Evolutionary conservation across 2,113 vertebrate species (phyloP).

Genomic region (Syngnathoides biaculeatus): DNA sequence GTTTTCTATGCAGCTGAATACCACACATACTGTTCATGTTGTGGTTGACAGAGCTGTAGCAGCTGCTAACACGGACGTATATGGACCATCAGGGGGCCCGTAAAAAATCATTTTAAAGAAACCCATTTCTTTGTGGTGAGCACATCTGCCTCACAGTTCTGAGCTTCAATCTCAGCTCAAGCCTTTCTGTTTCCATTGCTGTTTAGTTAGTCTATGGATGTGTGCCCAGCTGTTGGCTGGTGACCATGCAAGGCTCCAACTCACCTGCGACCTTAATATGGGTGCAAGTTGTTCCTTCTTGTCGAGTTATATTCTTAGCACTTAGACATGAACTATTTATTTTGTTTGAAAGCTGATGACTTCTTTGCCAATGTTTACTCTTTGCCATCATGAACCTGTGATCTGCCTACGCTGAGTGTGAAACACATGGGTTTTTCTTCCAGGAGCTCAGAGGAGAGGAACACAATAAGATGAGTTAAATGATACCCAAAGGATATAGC

Average conservation of each 20-base stretch:
- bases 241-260: neutral
- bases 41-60: slow-evolving; percentile 37
- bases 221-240: neutral
- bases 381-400: slow-evolving; percentile 32
- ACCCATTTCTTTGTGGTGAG: neutral
- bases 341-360: slow-evolving; percentile 39
- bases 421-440: slow-evolving; percentile 5
- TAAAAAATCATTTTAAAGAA: neutral
- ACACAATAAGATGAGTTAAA: neutral
- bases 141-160: neutral
- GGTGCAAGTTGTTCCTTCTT: slow-evolving; percentile 17
- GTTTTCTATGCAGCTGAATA: slow-evolving; percentile 52
- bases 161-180: too few species aligned
- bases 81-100: slow-evolving; percentile 40
- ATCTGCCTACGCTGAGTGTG: slow-evolving; percentile 3
- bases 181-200: too few species aligned
- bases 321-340: slow-evolving; percentile 24
- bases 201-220: neutral
- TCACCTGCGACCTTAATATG: neutral
- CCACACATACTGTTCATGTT: slow-evolving; percentile 42
- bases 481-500: neutral
- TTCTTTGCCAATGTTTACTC: slow-evolving; percentile 38
- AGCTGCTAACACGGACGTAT: slow-evolving; percentile 13
- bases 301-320: slow-evolving; percentile 10
- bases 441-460: slow-evolving; percentile 9